phyloP scores from a whole-genome alignment of 92 coral and sea anemone species.

The Virgularia gustaviana region DNA sequence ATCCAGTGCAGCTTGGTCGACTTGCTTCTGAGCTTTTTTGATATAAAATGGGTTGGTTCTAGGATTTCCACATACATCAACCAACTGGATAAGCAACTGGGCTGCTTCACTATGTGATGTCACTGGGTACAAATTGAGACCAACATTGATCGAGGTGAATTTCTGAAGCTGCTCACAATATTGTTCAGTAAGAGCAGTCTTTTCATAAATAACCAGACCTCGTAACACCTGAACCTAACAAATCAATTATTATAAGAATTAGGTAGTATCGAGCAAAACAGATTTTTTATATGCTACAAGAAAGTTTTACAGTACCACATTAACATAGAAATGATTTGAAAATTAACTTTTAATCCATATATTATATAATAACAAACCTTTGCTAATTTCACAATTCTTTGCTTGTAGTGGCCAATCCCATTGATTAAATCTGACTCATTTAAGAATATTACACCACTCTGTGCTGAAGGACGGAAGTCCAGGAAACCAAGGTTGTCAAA shows the following conservation, averaged over 20 bases:
- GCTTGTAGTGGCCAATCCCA: conserved; percentile 60
- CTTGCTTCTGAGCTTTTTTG: conserved; percentile 66
- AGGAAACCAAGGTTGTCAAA: conserved; percentile 80
- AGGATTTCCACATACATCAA: conserved; percentile 74
- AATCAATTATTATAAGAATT: no score
- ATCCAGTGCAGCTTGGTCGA: conserved; percentile 65
- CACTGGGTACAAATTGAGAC: conserved; percentile 80
- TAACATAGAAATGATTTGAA: background rate
- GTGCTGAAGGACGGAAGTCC: conserved; percentile 77
- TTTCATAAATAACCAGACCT: conserved; percentile 70
- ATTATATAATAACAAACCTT: conserved; percentile 53
- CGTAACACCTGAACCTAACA: conserved; percentile 22
- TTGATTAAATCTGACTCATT: conserved; percentile 80
- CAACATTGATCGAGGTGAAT: conserved; percentile 75
- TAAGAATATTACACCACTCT: conserved; percentile 71
- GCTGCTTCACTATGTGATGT: conserved; percentile 67
- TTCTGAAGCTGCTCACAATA: conserved; percentile 76
- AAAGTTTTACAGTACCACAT: background rate
- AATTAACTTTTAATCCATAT: background rate
- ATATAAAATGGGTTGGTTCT: conserved; percentile 81
- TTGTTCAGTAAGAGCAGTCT: conserved; percentile 80
- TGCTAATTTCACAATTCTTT: conserved; percentile 67
- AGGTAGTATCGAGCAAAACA: no score
- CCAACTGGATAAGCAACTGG: conserved; percentile 84
- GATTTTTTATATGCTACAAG: background rate